A percentile compares a stretch with the other conserved stretches of the same genome.
Conservation (phyloP, 2,113 vertebrate species). For the Corythaeola cristata region DNA sequence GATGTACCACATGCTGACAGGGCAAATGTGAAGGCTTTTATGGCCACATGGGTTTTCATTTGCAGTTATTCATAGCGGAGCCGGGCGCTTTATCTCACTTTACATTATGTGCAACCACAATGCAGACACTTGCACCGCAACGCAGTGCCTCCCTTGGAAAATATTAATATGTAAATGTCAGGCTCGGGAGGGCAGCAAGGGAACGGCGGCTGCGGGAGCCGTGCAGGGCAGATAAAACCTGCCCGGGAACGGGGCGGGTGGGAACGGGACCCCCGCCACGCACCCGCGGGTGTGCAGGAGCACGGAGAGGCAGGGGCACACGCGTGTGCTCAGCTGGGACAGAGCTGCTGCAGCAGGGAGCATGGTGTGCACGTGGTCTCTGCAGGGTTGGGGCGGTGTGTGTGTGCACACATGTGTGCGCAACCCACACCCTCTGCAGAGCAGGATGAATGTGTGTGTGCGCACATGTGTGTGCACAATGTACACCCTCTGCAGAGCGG, state of each 20-base stretch:
- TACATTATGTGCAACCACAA: slow-evolving; percentile 73
- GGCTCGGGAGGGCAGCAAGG: slow-evolving; percentile 68
- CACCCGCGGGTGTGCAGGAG: neutral
- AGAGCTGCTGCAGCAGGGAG: neutral
- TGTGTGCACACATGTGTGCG: neutral
- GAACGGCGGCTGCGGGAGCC: slow-evolving; percentile 22
- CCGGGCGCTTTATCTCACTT: slow-evolving; percentile 75
- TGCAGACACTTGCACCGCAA: slow-evolving; percentile 67
- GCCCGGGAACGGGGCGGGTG: neutral
- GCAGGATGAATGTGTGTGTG: neutral
- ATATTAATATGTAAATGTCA: slow-evolving; percentile 81
- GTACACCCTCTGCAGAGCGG: neutral
- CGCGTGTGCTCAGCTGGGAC: neutral
- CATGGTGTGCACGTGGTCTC: accelerated
- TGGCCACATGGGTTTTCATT: slow-evolving; percentile 69
- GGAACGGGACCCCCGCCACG: neutral
- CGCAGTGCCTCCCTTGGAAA: slow-evolving; percentile 62
- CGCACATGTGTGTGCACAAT: neutral
- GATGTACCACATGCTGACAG: slow-evolving; percentile 74
- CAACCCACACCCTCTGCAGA: neutral
- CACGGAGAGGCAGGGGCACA: neutral
- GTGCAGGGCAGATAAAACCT: slow-evolving; percentile 49
- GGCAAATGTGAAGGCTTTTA: slow-evolving; percentile 73
- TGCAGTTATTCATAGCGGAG: slow-evolving; percentile 72
- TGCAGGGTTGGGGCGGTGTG: neutral